Base-by-base conservation (phyloP, 1,140 invertebrate species). In the Helicoverpa armigera region DNA sequence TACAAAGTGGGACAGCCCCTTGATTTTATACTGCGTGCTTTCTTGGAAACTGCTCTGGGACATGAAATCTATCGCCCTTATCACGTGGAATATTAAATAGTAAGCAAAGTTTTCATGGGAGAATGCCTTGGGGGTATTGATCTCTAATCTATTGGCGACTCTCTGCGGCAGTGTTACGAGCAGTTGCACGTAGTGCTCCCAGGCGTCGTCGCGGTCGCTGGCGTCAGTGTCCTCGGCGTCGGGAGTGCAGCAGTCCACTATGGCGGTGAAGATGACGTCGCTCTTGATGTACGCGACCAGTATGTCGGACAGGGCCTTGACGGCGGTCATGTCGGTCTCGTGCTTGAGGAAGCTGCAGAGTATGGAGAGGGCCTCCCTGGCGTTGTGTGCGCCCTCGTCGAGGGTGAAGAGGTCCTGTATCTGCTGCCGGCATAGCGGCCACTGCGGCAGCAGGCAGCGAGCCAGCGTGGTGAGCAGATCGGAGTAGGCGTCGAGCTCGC, bases 81-180 rank as follows among this genome's bases (percentile, higher is more conserved):
- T 83, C 4, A 97, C 86, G 82, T 97, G 96, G 83, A 96, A 95
- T 16, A 96, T 90, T 0, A 98, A 85, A n/a, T 96, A 85, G 79
- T 95, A 96, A 1, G 95, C 92, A 89, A 96, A 97, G 18, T 94
- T 93, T n/a, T 96, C 92, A 0, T 95, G 90, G 0, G 94, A 89
- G 88, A 97, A 97, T n/a, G 95, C 93, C 53, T 96, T 91, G 0
- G 96, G 95, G 2, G 96, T 90, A 58, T 96, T 92, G 0, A 88
- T 91, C 60, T 96, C 87, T 10, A 97, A 80, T 82, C 95, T 95
- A 89, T 98, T 98, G 4, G 97, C 96, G 1, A 98, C 91, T 81
- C 96, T 91, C 83, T 95, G 96, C 0, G 97, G 97, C 65, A 98
- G 82, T 2, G 96, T 96, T 0, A 96, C 90, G 54, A 98, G 77